phyloP scores from a whole-genome alignment of 2,888 invertebrate species.

The Gymnoscelis rufifasciata region DNA sequence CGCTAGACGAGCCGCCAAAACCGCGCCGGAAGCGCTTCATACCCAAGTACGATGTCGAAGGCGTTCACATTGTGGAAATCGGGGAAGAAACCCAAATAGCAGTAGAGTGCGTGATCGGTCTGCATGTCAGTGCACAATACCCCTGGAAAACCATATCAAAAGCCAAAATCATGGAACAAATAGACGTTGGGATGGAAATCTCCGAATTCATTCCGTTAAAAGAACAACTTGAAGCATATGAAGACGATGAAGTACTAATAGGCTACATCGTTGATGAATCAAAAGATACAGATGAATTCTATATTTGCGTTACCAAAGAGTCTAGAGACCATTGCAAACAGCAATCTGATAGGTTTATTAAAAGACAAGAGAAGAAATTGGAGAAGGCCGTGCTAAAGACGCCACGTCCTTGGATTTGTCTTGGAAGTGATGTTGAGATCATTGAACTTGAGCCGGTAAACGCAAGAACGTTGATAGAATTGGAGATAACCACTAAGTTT shows the following conservation, averaged over 20 bases:
- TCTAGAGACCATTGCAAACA: constrained; percentile 76
- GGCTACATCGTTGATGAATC: constrained; percentile 83
- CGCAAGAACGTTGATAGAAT: constrained; percentile 79
- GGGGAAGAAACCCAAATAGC: constrained; percentile 79
- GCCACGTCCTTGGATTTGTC: constrained; percentile 77
- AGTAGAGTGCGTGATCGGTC: constrained; percentile 82
- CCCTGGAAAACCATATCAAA: constrained; percentile 85
- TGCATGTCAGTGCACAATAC: constrained; percentile 84
- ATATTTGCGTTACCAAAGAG: constrained; percentile 80
- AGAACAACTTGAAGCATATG: constrained; percentile 56
- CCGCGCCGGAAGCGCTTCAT: constrained; percentile 65
- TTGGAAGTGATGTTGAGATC: constrained; percentile 84
- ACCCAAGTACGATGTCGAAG: constrained; percentile 76
- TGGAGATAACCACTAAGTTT: constrained; percentile 83
- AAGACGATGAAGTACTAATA: constrained; percentile 73
- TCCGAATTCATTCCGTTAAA: constrained; percentile 64
- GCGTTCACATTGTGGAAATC: constrained; percentile 74
- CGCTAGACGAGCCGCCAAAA: constrained; percentile 30
- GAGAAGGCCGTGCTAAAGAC: constrained; percentile 79
- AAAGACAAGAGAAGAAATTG: constrained; percentile 77
- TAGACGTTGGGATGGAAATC: constrained; percentile 76
- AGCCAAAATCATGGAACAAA: constrained; percentile 79
- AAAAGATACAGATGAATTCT: constrained; percentile 82
- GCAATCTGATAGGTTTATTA: constrained; percentile 73
- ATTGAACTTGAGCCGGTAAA: constrained; percentile 72